Evolutionary conservation across 2,113 vertebrate species (phyloP).

Genomic region (Thamnophis sirtalis): DNA sequence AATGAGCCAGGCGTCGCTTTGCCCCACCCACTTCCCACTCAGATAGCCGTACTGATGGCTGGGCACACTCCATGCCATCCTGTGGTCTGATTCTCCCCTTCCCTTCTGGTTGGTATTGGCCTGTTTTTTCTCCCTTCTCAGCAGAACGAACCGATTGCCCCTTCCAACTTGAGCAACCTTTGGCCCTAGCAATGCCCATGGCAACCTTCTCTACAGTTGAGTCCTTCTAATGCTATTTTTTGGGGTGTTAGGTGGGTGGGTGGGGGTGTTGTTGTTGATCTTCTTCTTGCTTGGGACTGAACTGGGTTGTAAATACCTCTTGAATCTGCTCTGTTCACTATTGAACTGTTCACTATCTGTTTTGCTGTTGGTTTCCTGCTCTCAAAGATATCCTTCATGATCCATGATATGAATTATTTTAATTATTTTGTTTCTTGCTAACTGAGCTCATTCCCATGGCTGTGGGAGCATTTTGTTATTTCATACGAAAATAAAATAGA

Average conservation of each 20-base stretch:
- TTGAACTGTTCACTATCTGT: no score
- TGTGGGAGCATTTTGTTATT: conserved; percentile 7
- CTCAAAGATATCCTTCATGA: neutral
- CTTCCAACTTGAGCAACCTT: neutral
- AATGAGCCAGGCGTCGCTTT: neutral
- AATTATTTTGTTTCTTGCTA: conserved; percentile 14
- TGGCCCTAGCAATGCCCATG: conserved; percentile 4
- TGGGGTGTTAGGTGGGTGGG: neutral
- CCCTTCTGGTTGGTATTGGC: neutral
- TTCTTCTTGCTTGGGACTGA: neutral
- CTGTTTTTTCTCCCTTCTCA: neutral
- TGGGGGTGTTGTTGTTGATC: neutral
- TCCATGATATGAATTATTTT: neutral
- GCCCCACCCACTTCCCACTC: neutral
- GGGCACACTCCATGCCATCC: neutral
- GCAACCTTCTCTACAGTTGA: conserved; percentile 26
- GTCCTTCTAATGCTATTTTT: neutral
- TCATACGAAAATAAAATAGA: conserved; percentile 13
- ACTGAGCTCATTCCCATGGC: neutral
- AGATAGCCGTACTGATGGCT: neutral
- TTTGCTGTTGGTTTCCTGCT: neutral
- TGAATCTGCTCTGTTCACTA: conserved; percentile 19
- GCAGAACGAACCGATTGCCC: neutral
- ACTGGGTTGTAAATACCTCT: conserved; percentile 6
- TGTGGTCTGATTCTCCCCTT: neutral